A percentile compares a stretch with the other conserved stretches of the same genome.
These are phyloP conservation scores for Clarias platycephalus DNA, from an alignment of 2,797 vertebrate species.

Conservation along the genomic window DNA sequence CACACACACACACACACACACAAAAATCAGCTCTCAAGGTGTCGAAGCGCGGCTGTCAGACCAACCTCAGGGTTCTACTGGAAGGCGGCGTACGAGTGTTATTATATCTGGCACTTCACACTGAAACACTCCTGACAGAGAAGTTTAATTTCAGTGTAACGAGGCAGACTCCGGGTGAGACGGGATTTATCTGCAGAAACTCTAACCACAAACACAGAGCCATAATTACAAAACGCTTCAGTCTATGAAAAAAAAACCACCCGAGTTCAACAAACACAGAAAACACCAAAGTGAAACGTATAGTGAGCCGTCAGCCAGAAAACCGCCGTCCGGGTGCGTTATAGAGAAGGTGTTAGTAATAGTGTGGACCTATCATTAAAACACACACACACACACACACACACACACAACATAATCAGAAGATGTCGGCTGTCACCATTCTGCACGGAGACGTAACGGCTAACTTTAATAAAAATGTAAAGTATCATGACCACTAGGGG, in stretches of 20 bases:
- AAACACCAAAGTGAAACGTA: not conserved
- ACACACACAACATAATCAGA: no score
- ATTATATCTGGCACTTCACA: not conserved
- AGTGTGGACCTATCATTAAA: no score
- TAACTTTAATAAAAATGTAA: not conserved
- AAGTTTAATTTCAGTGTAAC: not conserved
- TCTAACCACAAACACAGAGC: not conserved
- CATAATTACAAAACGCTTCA: not conserved
- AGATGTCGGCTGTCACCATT: not conserved
- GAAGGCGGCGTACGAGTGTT: not conserved
- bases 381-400: no score
- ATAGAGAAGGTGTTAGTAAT: not conserved
- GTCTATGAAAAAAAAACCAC: not conserved
- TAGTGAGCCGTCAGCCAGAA: not conserved
- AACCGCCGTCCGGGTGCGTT: not conserved
- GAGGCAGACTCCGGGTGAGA: not conserved
- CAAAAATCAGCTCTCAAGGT: not conserved
- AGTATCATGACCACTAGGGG: not conserved
- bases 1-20: not conserved
- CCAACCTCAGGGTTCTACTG: fast-evolving
- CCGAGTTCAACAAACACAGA: not conserved
- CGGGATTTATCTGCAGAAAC: not conserved
- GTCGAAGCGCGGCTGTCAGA: not conserved
- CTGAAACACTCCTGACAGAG: not conserved
- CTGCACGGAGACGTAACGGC: not conserved